Conservation (phyloP, 1,140 invertebrate genomes). For the Parasteatoda tepidariorum region DNA sequence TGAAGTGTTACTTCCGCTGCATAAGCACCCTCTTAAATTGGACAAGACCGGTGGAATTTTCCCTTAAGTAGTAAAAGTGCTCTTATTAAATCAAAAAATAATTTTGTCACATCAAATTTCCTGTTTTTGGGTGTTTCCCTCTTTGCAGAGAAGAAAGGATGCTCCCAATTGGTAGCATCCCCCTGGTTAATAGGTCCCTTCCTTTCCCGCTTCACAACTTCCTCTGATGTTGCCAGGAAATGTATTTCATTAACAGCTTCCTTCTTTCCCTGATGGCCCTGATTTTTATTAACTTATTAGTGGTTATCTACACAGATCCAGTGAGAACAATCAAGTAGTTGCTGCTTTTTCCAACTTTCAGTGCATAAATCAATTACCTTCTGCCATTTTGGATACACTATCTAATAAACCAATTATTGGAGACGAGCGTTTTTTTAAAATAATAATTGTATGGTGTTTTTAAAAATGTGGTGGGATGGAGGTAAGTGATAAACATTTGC, state of each 20-base stretch:
- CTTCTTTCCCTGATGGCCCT: conserved; percentile 17
- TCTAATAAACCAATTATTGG: background rate
- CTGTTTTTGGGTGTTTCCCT: background rate
- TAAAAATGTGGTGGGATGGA: conserved; percentile 42
- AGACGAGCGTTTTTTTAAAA: background rate
- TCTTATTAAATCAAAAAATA: too few relatives aligned
- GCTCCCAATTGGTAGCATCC: conserved; percentile 51
- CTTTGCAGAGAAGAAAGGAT: conserved; percentile 13
- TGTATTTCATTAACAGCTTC: conserved; percentile 21
- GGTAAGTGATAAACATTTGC: conserved; percentile 11
- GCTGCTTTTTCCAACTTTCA: too few relatives aligned
- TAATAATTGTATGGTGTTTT: background rate
- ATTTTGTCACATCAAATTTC: too few relatives aligned
- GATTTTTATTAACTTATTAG: background rate
- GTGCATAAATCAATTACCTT: background rate
- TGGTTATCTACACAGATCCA: too few relatives aligned
- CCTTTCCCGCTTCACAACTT: conserved; percentile 28
- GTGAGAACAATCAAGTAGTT: too few relatives aligned
- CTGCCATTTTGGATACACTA: background rate
- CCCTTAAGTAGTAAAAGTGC: too few relatives aligned
- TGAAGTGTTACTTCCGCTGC: too few relatives aligned
- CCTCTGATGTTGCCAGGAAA: conserved; percentile 32
- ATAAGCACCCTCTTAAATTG: too few relatives aligned
- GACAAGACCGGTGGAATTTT: too few relatives aligned
- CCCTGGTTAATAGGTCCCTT: conserved; percentile 49